Evolutionary conservation across 1,140 invertebrate genomes (phyloP).

Genomic region (Drosophila tropicalis): DNA sequence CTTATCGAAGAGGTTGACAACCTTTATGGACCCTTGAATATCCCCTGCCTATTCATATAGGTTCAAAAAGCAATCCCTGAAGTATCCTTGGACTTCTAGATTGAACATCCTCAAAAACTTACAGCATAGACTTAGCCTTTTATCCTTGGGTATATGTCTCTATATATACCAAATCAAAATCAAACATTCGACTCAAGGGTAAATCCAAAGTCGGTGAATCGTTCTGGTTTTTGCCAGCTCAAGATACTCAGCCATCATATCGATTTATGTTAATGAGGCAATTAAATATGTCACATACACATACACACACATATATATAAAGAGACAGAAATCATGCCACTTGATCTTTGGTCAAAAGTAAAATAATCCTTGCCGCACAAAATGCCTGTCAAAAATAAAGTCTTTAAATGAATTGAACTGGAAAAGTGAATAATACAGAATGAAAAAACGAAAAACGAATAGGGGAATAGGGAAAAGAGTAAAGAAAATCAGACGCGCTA

Average conservation of each 20-base stretch:
- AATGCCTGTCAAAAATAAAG: background rate
- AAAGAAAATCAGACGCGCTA: constrained; percentile 6
- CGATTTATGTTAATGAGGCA: constrained; percentile 7
- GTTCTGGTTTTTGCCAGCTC: background rate
- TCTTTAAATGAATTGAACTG: background rate
- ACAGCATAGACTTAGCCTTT: too few species aligned
- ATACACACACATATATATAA: background rate
- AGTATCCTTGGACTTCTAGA: background rate
- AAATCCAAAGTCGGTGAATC: too few species aligned
- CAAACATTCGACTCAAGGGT: too few species aligned
- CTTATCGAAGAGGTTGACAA: too few species aligned
- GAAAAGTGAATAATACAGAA: background rate
- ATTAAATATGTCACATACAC: background rate
- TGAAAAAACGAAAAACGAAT: too few species aligned
- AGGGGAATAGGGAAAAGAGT: background rate
- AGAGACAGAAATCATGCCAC: background rate
- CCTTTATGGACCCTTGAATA: too few species aligned
- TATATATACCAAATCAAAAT: too few species aligned
- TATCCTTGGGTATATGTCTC: too few species aligned
- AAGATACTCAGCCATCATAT: constrained; percentile 1
- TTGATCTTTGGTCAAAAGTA: background rate
- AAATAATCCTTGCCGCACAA: background rate
- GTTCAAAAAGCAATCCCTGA: background rate
- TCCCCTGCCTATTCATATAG: too few species aligned
- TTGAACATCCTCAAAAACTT: too few species aligned